phyloP scores from a whole-genome alignment of 2,113 vertebrate species.

The Epinephelus fuscoguttatus region DNA sequence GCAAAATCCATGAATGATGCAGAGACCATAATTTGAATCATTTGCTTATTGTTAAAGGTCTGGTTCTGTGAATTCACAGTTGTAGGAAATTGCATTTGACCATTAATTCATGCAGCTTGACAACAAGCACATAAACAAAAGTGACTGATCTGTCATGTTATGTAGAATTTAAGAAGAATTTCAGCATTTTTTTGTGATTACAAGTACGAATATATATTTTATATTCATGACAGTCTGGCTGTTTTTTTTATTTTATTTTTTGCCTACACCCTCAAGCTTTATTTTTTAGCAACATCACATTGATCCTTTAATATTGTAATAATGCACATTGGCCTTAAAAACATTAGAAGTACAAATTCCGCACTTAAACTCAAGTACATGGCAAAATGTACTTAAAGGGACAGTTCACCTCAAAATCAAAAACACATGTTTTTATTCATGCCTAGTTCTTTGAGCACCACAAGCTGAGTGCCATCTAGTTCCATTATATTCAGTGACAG shows the following conservation, averaged over 20 bases:
- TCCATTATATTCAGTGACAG: too few relatives aligned
- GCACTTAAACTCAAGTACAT: neutral
- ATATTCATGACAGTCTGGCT: too few relatives aligned
- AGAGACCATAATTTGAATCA: neutral
- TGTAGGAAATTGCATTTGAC: neutral
- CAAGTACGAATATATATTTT: too few relatives aligned
- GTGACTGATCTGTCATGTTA: neutral
- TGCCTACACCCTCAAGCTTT: too few relatives aligned
- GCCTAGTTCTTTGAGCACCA: too few relatives aligned
- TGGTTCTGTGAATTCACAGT: neutral
- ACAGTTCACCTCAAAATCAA: too few relatives aligned
- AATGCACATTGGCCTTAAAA: neutral
- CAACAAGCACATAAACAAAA: neutral
- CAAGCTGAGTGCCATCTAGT: too few relatives aligned
- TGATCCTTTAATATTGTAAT: neutral
- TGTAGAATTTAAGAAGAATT: neutral
- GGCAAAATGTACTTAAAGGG: neutral
- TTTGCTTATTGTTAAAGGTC: slow-evolving; percentile 4
- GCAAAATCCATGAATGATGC: neutral
- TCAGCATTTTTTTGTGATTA: neutral
- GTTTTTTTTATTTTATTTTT: too few relatives aligned
- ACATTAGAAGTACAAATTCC: neutral
- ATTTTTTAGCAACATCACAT: neutral
- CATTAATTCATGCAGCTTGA: neutral
- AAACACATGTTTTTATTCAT: too few relatives aligned